A percentile compares a stretch with the other conserved stretches of the same genome.
Evolutionary conservation across 2,888 invertebrate genomes (phyloP).

Genomic region (Volucella bombylans): DNA sequence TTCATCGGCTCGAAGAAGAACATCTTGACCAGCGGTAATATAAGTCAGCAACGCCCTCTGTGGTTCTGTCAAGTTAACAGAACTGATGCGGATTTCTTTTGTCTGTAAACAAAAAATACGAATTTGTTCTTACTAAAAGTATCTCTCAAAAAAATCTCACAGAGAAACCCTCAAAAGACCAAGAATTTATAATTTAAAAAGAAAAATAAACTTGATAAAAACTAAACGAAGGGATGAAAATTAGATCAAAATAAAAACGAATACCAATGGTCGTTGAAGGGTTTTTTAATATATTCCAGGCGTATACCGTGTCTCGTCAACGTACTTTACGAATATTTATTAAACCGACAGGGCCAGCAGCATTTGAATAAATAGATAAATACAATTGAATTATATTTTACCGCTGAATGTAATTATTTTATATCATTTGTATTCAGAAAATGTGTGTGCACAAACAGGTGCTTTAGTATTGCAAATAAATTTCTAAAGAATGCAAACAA

Average conservation of each 20-base stretch:
- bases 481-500: constrained; percentile 65
- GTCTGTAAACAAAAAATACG: constrained; percentile 76
- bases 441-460: constrained; percentile 48
- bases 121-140: not conserved
- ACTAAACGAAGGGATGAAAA: constrained; percentile 15
- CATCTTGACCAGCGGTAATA: constrained; percentile 93
- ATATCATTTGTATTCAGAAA: constrained; percentile 26
- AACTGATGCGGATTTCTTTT: constrained; percentile 87
- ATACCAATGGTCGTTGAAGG: constrained; percentile 62
- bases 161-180: constrained; percentile 56
- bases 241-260: constrained; percentile 9
- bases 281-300: constrained; percentile 32
- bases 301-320: constrained; percentile 38
- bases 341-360: constrained; percentile 55
- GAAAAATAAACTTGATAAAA: constrained; percentile 19
- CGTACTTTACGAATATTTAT: constrained; percentile 60
- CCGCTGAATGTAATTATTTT: constrained; percentile 31
- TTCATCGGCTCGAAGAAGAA: constrained; percentile 93
- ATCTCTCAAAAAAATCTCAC: not conserved
- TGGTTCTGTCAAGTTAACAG: constrained; percentile 91
- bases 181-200: constrained; percentile 20
- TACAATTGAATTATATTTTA: constrained; percentile 22
- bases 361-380: constrained; percentile 64
- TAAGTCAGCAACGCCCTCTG: constrained; percentile 96
- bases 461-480: constrained; percentile 67